Evolutionary conservation across 2,113 vertebrate species (phyloP), one percentile per base, ranked within the genome.

Genomic region (Paramisgurnus dabryanus): DNA sequence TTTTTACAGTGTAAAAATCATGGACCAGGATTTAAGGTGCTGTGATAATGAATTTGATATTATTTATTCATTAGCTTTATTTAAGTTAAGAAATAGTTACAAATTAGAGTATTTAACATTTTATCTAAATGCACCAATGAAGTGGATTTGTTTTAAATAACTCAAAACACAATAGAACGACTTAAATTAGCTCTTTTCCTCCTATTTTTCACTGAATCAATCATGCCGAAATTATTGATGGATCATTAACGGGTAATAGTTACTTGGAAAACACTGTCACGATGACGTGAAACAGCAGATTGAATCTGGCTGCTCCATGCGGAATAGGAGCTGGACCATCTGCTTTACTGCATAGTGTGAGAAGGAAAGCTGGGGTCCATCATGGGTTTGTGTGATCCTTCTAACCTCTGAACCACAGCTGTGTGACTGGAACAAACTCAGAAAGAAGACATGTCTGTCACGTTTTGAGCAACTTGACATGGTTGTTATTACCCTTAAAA

Each of bases 371-470:
- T 75, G 79, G 15, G 53, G 13, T 72, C 53, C 43, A 67, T 43
- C 47, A 69, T 10, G 5, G 57, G 69, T 60, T 65, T 78, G 47
- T 53, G 60, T 58, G 66, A 63, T 74, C 76, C 63, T 55, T 76
- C 60, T 81, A 65, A 40, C 80, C 84, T 87, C 87, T 73, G 80
- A 85, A 82, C 85, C 79, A 65, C 90, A 91, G 89, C 87, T 91
- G 89, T 87, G 85, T 61, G 17, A 8, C 60, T 85, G 88, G 89
- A 91, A 89, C 87, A 84, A 86, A 71, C 82, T 80, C 83, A 86
- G 87, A 85, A 79, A 15, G 43, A 76, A 65, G 85, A 83, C 83
- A 77, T 73, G 70, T 87, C 88, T 88, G 81, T 88, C 86, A 77
- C 80, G 81, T 86, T 71, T 68, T 72, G 66, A 85, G 76, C 53